A percentile compares a stretch with the other conserved stretches of the same genome.
Evolutionary conservation across 30 jellyfish, hydroid and myxozoan species (phyloP).

Genomic region (Aurelia aurita): DNA sequence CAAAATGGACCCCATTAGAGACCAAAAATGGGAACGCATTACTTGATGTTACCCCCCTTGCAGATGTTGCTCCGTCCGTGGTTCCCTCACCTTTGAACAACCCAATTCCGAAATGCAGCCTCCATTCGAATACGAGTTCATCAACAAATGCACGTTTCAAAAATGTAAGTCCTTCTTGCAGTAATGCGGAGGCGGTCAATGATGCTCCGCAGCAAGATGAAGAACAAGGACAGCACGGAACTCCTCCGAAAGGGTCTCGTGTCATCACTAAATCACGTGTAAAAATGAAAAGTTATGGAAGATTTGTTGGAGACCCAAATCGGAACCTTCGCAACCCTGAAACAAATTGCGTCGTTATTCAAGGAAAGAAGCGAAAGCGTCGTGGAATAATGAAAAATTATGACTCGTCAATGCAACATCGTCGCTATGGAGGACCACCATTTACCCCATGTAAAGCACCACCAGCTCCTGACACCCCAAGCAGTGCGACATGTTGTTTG

Average conservation of each 20-base stretch:
- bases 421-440: slow-evolving; percentile 97
- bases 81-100: not conserved
- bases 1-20: not conserved
- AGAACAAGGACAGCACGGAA: not conserved
- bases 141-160: not conserved
- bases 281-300: slow-evolving; percentile 8
- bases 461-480: slow-evolving; percentile 87
- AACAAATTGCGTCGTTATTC: slow-evolving; percentile 58
- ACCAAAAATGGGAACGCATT: not conserved
- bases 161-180: not conserved
- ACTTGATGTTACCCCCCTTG: not conserved
- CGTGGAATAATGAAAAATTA: slow-evolving; percentile 8
- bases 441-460: slow-evolving; percentile 88
- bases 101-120: not conserved
- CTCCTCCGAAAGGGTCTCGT: not conserved
- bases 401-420: slow-evolving; percentile 8
- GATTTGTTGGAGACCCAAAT: slow-evolving; percentile 50
- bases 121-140: not conserved
- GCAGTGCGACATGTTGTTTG: slow-evolving; percentile 85
- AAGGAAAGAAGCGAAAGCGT: slow-evolving; percentile 45
- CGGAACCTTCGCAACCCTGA: slow-evolving; percentile 41
- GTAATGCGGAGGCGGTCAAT: not conserved
- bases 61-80: not conserved
- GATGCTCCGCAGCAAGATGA: slow-evolving; percentile 9
- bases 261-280: not conserved